Conservation (phyloP, 2,797 vertebrate species). For the Picus viridis region DNA sequence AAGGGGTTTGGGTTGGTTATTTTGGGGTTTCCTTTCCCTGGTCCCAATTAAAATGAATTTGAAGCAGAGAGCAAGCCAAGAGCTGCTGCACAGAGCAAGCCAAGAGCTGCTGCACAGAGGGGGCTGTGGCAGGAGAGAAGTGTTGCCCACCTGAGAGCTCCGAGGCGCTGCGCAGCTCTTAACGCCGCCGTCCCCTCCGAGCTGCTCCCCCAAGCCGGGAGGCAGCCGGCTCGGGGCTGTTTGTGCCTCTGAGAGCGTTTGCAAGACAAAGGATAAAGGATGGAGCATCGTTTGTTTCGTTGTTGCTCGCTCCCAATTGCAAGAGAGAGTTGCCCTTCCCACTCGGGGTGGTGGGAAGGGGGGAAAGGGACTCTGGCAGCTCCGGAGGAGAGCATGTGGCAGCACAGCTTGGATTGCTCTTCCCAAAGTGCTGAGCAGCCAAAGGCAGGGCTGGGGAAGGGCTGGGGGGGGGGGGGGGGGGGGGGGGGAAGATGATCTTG, state of each 20-base stretch:
- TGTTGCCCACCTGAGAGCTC: not conserved
- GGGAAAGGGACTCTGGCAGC: not conserved
- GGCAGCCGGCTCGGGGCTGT: not conserved
- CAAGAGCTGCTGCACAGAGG: too few relatives aligned
- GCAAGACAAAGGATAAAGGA: not conserved
- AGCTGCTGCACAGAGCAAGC: not conserved
- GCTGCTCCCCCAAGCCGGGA: fast-evolving
- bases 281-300: not conserved
- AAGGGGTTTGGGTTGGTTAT: too few relatives aligned
- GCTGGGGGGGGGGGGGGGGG: too few relatives aligned
- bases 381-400: not conserved
- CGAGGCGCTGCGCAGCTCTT: not conserved
- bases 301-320: not conserved
- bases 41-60: not conserved
- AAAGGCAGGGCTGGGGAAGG: not conserved
- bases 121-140: not conserved
- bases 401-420: slow-evolving; percentile 4
- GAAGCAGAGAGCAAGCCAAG: not conserved
- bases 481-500: not conserved
- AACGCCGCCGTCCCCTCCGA: not conserved
- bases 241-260: not conserved
- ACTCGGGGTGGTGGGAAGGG: too few relatives aligned
- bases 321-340: not conserved
- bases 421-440: slow-evolving; percentile 28
- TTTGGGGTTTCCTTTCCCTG: not conserved